Base-by-base conservation (phyloP, 2,113 vertebrate species). In the Carassius carassius region DNA sequence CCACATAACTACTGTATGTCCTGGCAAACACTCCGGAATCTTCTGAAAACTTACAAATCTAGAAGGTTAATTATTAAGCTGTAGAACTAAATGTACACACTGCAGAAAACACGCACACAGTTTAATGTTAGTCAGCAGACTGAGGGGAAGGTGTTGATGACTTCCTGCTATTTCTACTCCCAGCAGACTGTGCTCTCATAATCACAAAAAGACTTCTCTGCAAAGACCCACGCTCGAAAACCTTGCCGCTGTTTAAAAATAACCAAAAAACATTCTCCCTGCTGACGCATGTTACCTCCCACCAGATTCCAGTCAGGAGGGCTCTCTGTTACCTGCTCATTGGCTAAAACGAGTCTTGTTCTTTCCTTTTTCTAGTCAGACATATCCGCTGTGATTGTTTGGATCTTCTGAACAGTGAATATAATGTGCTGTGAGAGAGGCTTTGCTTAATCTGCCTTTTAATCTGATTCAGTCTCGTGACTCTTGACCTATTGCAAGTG, bases 381-480 rank as follows among this genome's bases (percentile, higher is more conserved):
- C 21, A 9, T 4, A 47, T 80, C 37, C 16, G 17, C 82, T 58
- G 74, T 89, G 87, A 89, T 86, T 88, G 85, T 89, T 88, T 88
- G 87, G 23, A 70, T 81, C 19, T 88, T 87, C 81, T 87, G 32
- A 6, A 47, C 85, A 88, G 87, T 86, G 11, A 51, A 89, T 87
- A 73, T 88, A 86, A 82, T 75, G 58, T 74, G 56, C 72, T 17
- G 37, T 29, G 58, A 78, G 75, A 62, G 76, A 65, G 78, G 86
- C 69, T 54, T 75, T 80, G 77, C 84, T 87, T 87, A 81, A 87
- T 87, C 86, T 84, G 69, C 69, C 77, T 32, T 75, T 70, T 84
- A 84, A 87, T 84, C 76, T 87, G 44, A 87, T 84, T 80, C 77
- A 12, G 76, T 75, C 82, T 63, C 11, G 3, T 76, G 86, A 84